Base-by-base conservation (phyloP, 2,888 invertebrate genomes). In the Dichetophora obliterata region DNA sequence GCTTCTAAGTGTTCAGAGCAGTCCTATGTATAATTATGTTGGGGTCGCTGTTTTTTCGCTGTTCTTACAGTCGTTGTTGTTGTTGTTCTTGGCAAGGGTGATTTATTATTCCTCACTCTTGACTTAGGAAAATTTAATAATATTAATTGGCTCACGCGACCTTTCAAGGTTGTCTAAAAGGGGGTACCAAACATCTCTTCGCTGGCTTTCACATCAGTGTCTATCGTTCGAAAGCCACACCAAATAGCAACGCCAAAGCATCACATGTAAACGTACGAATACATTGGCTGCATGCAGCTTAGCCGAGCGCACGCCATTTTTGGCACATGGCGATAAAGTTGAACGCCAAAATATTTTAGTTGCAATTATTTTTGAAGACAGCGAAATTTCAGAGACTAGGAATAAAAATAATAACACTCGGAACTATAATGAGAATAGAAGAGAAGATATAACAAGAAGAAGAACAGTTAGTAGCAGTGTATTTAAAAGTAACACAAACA, bases 111-210 rank as follows among this genome's bases (percentile, higher is more conserved):
- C 24, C 48, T 65, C 59, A 72, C 37, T 69, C 54, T 74, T 43
- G 52, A 61, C 68, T 65, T 63, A 43, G 59, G 57, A 54, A 73
- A 57, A 43, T 19, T 61, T 54, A 73, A 78, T 78, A 74, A 80
- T 75, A 77, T 54, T 75, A 79, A 81, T 79, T 81, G 79, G 80
- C 79, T 81, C 78, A 80, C 63, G 78, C 77, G 69, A 77, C 52
- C 52, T 11, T 77, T 81, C 80, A 80, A 82, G 82, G 81, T 80
- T 78, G 77, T 71, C 63, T 66, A 80, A 80, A n/a, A 78, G 78
- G 80, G 79, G 75, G 50, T 69, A 50, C 48, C 50, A 22, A 75
- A 37, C 63, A n/a, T n/a, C 31, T 27, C 31, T 27, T 31, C 31
- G 54, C 19, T 54, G 31, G 16, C 63, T 11, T 63, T 24, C 14